Evolutionary conservation across 2,797 vertebrate species (phyloP).

Genomic region (Poeciliopsis infans): DNA sequence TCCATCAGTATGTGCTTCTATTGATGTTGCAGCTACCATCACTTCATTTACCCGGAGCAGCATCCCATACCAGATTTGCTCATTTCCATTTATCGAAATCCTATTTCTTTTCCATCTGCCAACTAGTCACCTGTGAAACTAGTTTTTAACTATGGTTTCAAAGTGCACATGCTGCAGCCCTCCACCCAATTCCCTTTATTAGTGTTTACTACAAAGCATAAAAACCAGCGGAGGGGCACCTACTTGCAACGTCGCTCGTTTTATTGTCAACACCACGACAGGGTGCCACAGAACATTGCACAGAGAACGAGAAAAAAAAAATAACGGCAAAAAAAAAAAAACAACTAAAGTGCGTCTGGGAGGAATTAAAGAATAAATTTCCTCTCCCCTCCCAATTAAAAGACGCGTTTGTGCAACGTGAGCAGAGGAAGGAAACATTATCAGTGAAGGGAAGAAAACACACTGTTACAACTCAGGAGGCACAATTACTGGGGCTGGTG

Average conservation of each 20-base stretch:
- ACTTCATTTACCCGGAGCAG: conserved; percentile 70
- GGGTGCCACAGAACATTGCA: conserved; percentile 56
- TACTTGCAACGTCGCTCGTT: conserved; percentile 63
- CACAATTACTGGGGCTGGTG: conserved; percentile 68
- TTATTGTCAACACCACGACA: conserved; percentile 76
- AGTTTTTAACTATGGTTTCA: conserved; percentile 78
- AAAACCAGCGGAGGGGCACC: conserved; percentile 71
- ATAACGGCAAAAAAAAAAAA: neutral
- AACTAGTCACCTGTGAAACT: conserved; percentile 83
- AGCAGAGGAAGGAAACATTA: conserved; percentile 64
- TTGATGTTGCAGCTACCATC: conserved; percentile 53
- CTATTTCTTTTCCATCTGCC: conserved; percentile 79
- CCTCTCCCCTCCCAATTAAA: conserved; percentile 73
- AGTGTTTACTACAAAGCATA: conserved; percentile 77
- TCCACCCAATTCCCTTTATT: conserved; percentile 66
- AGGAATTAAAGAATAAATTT: conserved; percentile 76
- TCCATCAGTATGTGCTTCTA: conserved; percentile 31
- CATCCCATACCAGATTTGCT: conserved; percentile 52
- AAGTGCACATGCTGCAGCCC: conserved; percentile 50
- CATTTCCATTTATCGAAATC: conserved; percentile 81
- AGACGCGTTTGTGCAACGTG: conserved; percentile 64
- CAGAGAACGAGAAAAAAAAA: conserved; percentile 13
- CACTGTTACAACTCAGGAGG: conserved; percentile 74
- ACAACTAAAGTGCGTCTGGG: conserved; percentile 57
- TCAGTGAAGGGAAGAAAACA: conserved; percentile 69